These are phyloP conservation scores for Schizothorax lantsangensis DNA, from an alignment of 2,797 vertebrate genomes.

Conservation along the genomic window DNA sequence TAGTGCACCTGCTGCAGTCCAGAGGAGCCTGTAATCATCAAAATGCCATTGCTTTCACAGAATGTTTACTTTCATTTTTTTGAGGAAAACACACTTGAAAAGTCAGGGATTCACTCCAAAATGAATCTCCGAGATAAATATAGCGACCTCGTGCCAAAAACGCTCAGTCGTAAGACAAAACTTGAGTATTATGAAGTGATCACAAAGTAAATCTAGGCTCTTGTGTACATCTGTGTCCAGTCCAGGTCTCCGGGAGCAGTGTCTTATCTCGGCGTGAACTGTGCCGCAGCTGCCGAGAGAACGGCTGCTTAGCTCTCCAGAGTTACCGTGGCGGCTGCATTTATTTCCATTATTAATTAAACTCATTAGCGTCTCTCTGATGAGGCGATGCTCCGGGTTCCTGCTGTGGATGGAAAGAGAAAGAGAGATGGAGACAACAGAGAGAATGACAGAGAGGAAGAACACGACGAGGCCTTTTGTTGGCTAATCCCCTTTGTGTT, in stretches of 20 bases:
- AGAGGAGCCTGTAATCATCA: constrained; percentile 43
- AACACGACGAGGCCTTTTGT: constrained; percentile 56
- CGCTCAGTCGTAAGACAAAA: background rate
- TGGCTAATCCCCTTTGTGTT: constrained; percentile 60
- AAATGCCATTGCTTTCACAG: constrained; percentile 33
- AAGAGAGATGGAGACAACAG: constrained; percentile 33
- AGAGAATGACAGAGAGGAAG: constrained; percentile 40
- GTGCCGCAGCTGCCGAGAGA: constrained; percentile 72
- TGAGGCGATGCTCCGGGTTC: constrained; percentile 66
- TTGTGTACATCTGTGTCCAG: background rate
- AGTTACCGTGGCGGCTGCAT: constrained; percentile 71
- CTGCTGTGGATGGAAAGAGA: constrained; percentile 66
- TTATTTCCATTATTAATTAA: constrained; percentile 82
- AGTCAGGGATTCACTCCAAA: background rate
- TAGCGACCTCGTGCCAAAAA: background rate
- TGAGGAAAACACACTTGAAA: constrained; percentile 26
- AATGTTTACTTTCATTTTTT: constrained; percentile 32
- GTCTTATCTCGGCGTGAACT: constrained; percentile 55
- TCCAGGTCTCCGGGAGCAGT: constrained; percentile 35
- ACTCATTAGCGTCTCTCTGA: constrained; percentile 74
- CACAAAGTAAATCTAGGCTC: constrained; percentile 1
- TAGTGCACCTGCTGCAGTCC: constrained; percentile 53
- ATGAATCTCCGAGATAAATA: constrained; percentile 2
- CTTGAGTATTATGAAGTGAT: constrained; percentile 27
- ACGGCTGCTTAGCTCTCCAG: constrained; percentile 68